Evolutionary conservation across 2,888 invertebrate genomes (phyloP).

Genomic region (Pandemis heparana): DNA sequence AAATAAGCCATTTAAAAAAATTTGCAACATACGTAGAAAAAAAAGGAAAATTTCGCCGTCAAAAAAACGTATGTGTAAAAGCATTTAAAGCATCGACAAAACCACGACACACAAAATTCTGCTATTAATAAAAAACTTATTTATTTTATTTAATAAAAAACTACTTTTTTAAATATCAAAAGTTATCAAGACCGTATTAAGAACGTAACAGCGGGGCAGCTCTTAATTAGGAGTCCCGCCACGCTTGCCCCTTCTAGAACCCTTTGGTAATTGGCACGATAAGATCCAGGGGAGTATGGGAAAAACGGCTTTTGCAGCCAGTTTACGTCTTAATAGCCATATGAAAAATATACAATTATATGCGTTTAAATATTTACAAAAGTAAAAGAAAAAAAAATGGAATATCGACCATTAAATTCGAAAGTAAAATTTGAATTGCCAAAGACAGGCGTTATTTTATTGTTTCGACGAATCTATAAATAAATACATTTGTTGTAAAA

Average conservation of each 20-base stretch:
- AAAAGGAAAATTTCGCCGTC: no score
- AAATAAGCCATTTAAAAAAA: no score
- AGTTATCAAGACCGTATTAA: slow-evolving; percentile 44
- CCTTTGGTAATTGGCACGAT: slow-evolving; percentile 83
- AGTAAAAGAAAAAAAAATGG: not conserved
- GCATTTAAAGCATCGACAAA: not conserved
- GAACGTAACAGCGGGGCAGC: slow-evolving; percentile 69
- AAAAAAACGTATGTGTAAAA: no score
- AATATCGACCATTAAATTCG: no score
- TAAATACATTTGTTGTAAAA: no score
- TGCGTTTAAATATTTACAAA: not conserved
- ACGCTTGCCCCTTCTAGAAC: slow-evolving; percentile 78
- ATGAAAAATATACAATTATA: not conserved
- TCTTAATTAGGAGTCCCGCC: slow-evolving; percentile 82
- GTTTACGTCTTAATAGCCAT: slow-evolving; percentile 31
- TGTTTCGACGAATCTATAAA: no score
- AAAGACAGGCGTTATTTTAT: no score
- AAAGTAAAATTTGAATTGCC: no score
- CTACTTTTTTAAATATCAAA: slow-evolving; percentile 47
- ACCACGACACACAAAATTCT: not conserved
- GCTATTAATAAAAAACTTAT: not conserved
- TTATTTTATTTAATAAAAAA: not conserved
- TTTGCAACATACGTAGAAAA: no score
- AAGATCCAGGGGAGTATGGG: slow-evolving; percentile 80
- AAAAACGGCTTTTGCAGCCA: slow-evolving; percentile 69